phyloP scores from a whole-genome alignment of 2,888 invertebrate species.

The Dinocampus coccinellae region DNA sequence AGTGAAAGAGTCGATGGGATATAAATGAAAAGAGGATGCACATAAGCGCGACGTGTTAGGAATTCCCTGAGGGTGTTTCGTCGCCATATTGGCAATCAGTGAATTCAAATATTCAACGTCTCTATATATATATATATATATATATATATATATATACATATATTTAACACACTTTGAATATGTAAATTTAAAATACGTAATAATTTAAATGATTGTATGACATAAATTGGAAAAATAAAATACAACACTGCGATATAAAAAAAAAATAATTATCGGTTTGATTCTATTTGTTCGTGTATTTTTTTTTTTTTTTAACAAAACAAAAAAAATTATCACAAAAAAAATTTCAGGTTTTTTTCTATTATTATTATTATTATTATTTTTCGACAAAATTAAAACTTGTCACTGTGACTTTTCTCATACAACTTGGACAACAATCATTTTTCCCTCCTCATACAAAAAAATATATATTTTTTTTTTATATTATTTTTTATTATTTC shows the following conservation, averaged over 20 bases:
- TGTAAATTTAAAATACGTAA: background rate
- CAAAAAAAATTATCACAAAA: too few species aligned
- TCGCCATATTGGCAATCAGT: constrained; percentile 64
- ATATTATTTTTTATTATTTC: too few species aligned
- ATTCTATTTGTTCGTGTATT: background rate
- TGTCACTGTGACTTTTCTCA: too few species aligned
- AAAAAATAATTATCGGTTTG: background rate
- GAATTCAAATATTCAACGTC: constrained; percentile 54
- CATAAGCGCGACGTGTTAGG: constrained; percentile 36
- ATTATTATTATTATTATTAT: too few species aligned
- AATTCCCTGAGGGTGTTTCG: constrained; percentile 7
- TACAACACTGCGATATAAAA: background rate
- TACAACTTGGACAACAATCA: too few species aligned
- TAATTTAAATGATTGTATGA: background rate
- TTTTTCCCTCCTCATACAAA: too few species aligned
- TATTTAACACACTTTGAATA: background rate
- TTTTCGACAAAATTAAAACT: too few species aligned
- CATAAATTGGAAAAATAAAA: background rate
- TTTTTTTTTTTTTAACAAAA: background rate
- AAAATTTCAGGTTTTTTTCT: too few species aligned
- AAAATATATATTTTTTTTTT: too few species aligned
- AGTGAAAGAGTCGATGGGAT: background rate
- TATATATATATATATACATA: background rate
- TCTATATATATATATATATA: constrained; percentile 36
- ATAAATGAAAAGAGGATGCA: too few species aligned